Conservation (phyloP, 2,797 vertebrate genomes). For the Myotis vivesi region DNA sequence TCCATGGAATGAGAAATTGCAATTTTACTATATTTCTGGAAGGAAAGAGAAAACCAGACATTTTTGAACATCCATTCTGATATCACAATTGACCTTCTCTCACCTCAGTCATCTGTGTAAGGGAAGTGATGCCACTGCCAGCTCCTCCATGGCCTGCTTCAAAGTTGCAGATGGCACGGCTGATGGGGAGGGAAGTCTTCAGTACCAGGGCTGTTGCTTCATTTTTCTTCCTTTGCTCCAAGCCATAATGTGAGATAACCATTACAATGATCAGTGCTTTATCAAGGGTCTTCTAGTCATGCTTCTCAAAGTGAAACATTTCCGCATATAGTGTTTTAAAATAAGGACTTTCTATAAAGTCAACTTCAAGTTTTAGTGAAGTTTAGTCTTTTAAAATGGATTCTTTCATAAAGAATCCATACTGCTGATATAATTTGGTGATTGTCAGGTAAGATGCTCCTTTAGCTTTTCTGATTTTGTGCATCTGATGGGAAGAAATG, state of each 20-base stretch:
- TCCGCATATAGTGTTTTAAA: not conserved
- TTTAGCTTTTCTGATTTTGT: not conserved
- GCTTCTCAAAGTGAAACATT: not conserved
- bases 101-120: too few relatives aligned
- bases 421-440: not conserved
- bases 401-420: not conserved
- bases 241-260: not conserved
- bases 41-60: too few relatives aligned
- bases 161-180: too few relatives aligned
- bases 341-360: not conserved
- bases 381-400: not conserved
- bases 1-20: too few relatives aligned
- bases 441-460: not conserved
- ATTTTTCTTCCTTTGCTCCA: not conserved
- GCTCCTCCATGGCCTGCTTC: too few relatives aligned
- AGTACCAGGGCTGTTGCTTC: too few relatives aligned
- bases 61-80: too few relatives aligned
- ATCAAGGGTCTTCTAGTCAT: not conserved
- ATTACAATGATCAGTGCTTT: not conserved
- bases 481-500: not conserved
- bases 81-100: too few relatives aligned
- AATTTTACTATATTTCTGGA: too few relatives aligned
- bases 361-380: not conserved
- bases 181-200: too few relatives aligned
- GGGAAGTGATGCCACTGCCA: too few relatives aligned